Conservation (phyloP, 2,888 invertebrate species). For the Lycocerus yunnanus region DNA sequence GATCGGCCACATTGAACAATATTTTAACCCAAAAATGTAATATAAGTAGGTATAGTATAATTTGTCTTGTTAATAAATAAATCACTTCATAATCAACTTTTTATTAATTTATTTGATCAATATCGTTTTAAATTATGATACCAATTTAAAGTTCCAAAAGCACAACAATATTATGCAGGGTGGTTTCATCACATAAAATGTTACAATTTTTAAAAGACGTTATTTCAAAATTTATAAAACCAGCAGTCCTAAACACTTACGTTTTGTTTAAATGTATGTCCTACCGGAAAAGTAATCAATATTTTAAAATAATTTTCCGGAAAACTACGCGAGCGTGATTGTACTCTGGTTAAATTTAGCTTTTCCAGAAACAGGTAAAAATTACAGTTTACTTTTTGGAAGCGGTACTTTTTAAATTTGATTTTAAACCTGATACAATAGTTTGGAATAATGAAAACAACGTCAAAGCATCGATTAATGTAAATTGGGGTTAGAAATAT, state of each 20-base stretch:
- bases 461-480: constrained; percentile 15
- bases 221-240: background rate
- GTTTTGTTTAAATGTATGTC: too few relatives aligned
- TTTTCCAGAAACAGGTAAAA: background rate
- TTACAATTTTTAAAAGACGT: too few relatives aligned
- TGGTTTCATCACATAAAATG: background rate
- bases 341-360: too few relatives aligned
- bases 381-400: background rate
- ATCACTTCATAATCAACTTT: background rate
- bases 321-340: background rate
- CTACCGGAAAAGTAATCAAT: background rate
- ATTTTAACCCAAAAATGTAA: background rate
- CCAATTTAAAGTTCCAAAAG: background rate
- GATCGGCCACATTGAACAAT: background rate
- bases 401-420: background rate
- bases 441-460: background rate
- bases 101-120: background rate
- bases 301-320: too few relatives aligned
- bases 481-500: constrained; percentile 13
- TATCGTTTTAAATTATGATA: background rate
- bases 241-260: background rate
- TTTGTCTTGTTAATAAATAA: background rate
- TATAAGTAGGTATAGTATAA: background rate
- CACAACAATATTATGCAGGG: background rate
- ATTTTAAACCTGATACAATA: background rate